Base-by-base conservation (phyloP, 2,797 vertebrate species). In the Myotis myotis region DNA sequence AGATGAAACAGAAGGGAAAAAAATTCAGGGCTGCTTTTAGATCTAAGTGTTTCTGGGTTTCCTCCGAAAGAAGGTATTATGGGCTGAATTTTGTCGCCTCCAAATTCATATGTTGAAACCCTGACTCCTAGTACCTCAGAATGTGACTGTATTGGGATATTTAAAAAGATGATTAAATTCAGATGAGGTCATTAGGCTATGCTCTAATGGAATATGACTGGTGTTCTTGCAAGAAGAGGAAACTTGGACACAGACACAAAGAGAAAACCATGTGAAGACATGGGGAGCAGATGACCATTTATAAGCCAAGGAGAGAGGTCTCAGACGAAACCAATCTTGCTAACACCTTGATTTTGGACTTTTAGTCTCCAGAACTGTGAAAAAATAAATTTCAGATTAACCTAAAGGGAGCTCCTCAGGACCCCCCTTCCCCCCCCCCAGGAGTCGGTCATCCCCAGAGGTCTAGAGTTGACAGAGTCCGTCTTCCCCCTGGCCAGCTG, bases 31-130 rank as follows among this genome's bases (percentile, higher is more conserved):
- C 20, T 62, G 3, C 4, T 53, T 92, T 88, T 74, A 74, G 53
- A 55, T 5, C 53, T 33, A 33, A 49, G 23, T 47, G 15, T 72
- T 84, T 47, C 23, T 60, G 38, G 2, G 8, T 49, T 55, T 66
- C 38, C 36, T 90, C 62, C 44, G 55, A 89, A 57, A 92, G 49
- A 51, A 89, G 51, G 11, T 44, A 30, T 64, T 51, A 51, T 15
- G 33, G 4, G 8, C 19, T 78, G 30, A 87, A 62, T 16, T 44
- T 28, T 44, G 5, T 87, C 28, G 23, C 12, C 4, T 93, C 7
- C 25, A 75, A 89, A 71, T n/a, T 57, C 16, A 3, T 30, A 10
- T 38, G n/a, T 38, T 78, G 53, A 71, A 23, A 10, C 49, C 20
- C 47, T 51, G 70, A n/a, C 8, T 9, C 17, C 8, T 5, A 2